Evolutionary conservation across 2,888 invertebrate genomes (phyloP), one percentile per base, ranked within the genome.

Genomic region (Ernsta delagoae): DNA sequence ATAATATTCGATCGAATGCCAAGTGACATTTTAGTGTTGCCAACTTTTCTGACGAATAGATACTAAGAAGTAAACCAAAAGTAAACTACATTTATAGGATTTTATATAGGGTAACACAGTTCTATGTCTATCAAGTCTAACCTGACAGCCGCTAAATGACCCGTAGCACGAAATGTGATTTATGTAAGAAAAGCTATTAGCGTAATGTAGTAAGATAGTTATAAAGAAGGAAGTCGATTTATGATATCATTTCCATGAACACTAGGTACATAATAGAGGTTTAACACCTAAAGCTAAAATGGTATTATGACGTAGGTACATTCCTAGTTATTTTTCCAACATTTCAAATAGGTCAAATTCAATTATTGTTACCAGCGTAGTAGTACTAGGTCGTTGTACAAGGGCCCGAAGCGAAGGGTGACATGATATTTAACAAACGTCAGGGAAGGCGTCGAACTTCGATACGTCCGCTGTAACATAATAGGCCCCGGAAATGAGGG

Each of bases 1-100:
- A 80, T 81, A 81, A 80, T 81, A 81, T 78, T 76, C 73, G 75
- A 75, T 80, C 80, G 78, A 79, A 79, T 83, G 83, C 81, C 83
- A 84, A 78, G 74, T 79, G 74, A 76, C 78, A 78, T 84, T 83
- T 80, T 71, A 16, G 75, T 71, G 71, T 75, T 79, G 80, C 81
- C 83, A 83, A 82, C 78, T 74, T 76, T 78, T 78, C 72, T 81
- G 76, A 82, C 73, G 75, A 70, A 79, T 76, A 43, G 4, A 0
- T 6, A 78, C 74, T 75, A 74, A 50, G 50, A 61, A 62, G 72
- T 62, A 71, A 70, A 65, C 65, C 64, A 50, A 45, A 61, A 62
- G 72, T 62, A 71, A 70, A 65, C 65, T 65, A 77, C 78, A 64
- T 75, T 31, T 31, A 31, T 31, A 31, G 24, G 24, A 2, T 31